Evolutionary conservation across 2,888 invertebrate genomes (phyloP), one percentile per base, ranked within the genome.

Genomic region (Tenthredo amoena): DNA sequence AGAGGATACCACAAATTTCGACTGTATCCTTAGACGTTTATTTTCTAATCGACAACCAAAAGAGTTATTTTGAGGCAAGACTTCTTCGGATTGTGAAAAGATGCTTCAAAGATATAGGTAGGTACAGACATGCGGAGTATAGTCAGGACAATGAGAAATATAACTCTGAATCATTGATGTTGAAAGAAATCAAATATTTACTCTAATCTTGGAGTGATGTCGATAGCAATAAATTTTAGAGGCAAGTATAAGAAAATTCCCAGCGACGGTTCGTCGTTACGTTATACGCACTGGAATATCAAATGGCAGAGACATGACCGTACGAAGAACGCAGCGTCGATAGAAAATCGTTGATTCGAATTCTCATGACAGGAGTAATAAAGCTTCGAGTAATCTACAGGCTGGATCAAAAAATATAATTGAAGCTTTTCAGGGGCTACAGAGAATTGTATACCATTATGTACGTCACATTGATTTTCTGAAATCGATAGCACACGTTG

Each of bases 251-350:
- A 58, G 58, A 81, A 37, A 81, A 81, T 58, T 81, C 43, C 15
- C 37, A 81, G 58, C 62, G 62, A 62, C 40, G 62, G 26, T 15
- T 50, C 31, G 83, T 83, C 83, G 83, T 83, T 68, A 83, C 37
- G 15, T 68, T 83, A 83, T 83, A 83, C 68, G 47, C 83, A 47
- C 26, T 68, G 50, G 83, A 83, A 83, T 83, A 83, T 83, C 83
- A 21, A 83, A 83, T 68, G 47, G 83, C 31, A 83, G 37, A 62
- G 43, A 62, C 26, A 83, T 47, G 58, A 40, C 62, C 62, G 58
- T 58, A 40, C 62, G 58, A 55, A 31, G 37, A 18, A 81, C 83
- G 31, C 15, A 40, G 34, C 62, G 81, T 10, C 81, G 40, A 62
- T 62, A 31, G 62, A 65, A 81, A 37, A 65, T 58, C 58, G 40